These are phyloP conservation scores for Phanerotoma sp. DNA, from an alignment of 2,888 invertebrate genomes.

Conservation along the genomic window DNA sequence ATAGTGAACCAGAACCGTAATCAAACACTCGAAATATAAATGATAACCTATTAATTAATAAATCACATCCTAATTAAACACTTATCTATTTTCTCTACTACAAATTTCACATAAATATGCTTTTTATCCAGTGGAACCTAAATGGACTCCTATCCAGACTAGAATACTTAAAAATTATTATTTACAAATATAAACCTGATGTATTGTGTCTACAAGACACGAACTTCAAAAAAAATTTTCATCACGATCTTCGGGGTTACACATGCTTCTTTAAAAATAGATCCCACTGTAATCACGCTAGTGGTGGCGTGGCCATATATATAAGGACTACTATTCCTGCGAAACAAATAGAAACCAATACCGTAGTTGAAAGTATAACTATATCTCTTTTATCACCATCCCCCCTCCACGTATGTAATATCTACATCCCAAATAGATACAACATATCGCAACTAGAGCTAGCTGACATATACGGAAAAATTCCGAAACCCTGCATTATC, in stretches of 20 bases:
- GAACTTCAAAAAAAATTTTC: neutral
- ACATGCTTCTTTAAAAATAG: constrained; percentile 18
- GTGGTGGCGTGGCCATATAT: constrained; percentile 28
- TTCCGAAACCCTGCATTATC: constrained; percentile 31
- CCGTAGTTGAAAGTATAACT: constrained; percentile 27
- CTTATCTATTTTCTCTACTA: neutral
- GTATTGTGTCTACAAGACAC: neutral
- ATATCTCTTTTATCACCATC: too few species aligned
- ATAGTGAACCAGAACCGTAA: too few species aligned
- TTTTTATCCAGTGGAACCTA: neutral
- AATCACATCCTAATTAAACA: neutral
- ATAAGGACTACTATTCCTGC: constrained; percentile 10
- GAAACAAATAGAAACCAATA: constrained; percentile 11
- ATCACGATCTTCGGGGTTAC: neutral
- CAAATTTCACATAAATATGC: neutral
- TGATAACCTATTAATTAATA: too few species aligned
- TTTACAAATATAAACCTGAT: neutral
- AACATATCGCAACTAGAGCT: neutral
- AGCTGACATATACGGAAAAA: constrained; percentile 19
- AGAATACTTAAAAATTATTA: neutral
- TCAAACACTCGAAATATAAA: too few species aligned
- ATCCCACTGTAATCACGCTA: constrained; percentile 14
- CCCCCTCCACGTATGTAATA: too few species aligned
- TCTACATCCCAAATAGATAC: constrained; percentile 21
- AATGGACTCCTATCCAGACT: neutral